Percentiles rank a stretch among this genome's conserved stretches.
phyloP scores from a whole-genome alignment of 2,113 vertebrate genomes.

The Cyanoramphus novaezelandiae region DNA sequence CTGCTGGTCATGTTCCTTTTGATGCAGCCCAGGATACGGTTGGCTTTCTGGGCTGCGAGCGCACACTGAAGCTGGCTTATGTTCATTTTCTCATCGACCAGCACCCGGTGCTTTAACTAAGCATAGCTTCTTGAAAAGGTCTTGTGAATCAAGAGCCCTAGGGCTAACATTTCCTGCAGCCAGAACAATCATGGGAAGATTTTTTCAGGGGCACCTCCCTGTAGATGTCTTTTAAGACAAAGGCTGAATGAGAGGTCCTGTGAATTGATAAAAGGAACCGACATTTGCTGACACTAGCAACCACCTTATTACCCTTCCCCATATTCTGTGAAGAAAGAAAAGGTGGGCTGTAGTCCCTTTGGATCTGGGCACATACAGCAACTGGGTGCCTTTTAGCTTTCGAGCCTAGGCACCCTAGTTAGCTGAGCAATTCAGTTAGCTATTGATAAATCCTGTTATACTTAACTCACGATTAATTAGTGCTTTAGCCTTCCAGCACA shows the following conservation, averaged over 20 bases:
- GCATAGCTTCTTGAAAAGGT: not conserved
- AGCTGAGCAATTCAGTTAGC: not conserved
- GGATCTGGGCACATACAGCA: not conserved
- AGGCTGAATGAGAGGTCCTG: not conserved
- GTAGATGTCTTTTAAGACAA: not conserved
- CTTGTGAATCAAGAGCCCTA: not conserved
- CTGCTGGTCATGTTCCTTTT: no score
- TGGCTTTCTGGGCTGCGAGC: no score
- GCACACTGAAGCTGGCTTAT: no score
- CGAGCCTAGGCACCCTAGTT: not conserved
- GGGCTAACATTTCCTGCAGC: not conserved
- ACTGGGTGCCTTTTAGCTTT: not conserved
- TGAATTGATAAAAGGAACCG: accelerated
- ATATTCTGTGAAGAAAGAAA: not conserved
- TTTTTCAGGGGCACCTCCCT: not conserved
- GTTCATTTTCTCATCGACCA: no score
- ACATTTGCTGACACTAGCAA: not conserved
- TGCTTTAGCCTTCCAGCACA: not conserved
- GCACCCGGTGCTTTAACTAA: not conserved
- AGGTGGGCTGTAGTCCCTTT: not conserved
- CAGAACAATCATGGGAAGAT: not conserved
- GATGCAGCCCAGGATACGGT: no score
- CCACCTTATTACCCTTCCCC: not conserved
- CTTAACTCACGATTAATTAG: not conserved
- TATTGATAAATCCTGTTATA: not conserved